Evolutionary conservation across 1,140 invertebrate genomes (phyloP), one percentile per base, ranked within the genome.

Genomic region (Agrypnia vestita): DNA sequence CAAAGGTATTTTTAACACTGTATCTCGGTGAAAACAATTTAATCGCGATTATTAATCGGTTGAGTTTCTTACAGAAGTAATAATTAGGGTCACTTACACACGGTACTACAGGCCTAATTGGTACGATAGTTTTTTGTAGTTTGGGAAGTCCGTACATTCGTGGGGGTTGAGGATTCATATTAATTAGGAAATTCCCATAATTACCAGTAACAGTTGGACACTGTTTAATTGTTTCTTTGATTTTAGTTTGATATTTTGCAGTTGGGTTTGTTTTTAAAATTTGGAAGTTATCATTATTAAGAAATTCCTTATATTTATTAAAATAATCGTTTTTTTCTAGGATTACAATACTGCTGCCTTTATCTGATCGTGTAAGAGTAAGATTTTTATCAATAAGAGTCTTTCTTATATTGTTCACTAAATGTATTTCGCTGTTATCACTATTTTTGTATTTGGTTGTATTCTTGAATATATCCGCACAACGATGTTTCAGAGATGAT

Each of bases 111-210:
- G n/a, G 51, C 17, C 51, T 53, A 53, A 53, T 53, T 4, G 51
- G 51, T 53, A 53, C 51, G 17, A n/a, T 53, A 53, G 51, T 15
- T 53, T 53, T 53, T 11, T 53, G 51, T 53, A 53, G 51, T 53
- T 53, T 53, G 51, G 51, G 51, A 53, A 53, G 51, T 53, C 51
- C 51, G 17, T 53, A 53, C 51, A 53, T n/a, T n/a, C n/a, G n/a
- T n/a, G n/a, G n/a, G n/a, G n/a, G n/a, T n/a, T n/a, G n/a, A n/a
- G n/a, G n/a, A n/a, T n/a, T n/a, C n/a, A n/a, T n/a, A n/a, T n/a
- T n/a, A n/a, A n/a, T n/a, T n/a, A n/a, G n/a, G n/a, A n/a, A n/a
- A n/a, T n/a, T n/a, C n/a, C n/a, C n/a, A n/a, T n/a, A n/a, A n/a
- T n/a, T n/a, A n/a, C n/a, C 51, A 53, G 12, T 53, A 15, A 53